Evolutionary conservation across 2,888 invertebrate species (phyloP), one percentile per base, ranked within the genome.

Genomic region (Iphiclides podalirius): DNA sequence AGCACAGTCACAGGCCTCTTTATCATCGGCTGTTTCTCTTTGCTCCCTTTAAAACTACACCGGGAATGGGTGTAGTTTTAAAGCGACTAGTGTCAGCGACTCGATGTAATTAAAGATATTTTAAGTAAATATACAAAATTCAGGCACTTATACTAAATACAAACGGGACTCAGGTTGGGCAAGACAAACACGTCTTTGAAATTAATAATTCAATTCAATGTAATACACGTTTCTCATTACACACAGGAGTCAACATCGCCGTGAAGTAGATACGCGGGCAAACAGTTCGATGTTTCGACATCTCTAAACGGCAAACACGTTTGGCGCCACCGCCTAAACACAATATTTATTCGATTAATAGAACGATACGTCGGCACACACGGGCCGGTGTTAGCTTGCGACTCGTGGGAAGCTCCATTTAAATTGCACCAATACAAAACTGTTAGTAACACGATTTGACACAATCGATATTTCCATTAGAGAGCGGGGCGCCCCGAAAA

Each of bases 301-400:
- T 35, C 23, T 43, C 13, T 17, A 35, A 44, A 40, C 39, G 45
- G 40, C 14, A 31, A 45, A 45, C 44, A 44, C 26, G 45, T 40
- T 31, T 14, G 50, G 44, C 50, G 50, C 34, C 45, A 37, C 36
- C 56, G 58, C 64, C 70, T 70, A 69, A 72, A 35, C 15, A 47
- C 16, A 49, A 73, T 72, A 72, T 72, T 70, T 65, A 72, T 70
- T 68, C 67, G 63, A 73, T 71, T 72, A 72, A 76, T 71, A 64
- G 69, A 64, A 60, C 65, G 66, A 73, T 72, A 69, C 65, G 72
- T 76, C 67, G 65, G 67, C 61, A 61, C 52, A 70, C 67, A 66
- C 64, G 63, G 65, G 28, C 52, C n/a, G 48, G 55, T 64, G 65
- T 37, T 52, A 46, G 57, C 61, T 52, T 53, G 49, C 53, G 57